Conservation (phyloP, 2,888 invertebrate species). For the Apotomis betuletana region DNA sequence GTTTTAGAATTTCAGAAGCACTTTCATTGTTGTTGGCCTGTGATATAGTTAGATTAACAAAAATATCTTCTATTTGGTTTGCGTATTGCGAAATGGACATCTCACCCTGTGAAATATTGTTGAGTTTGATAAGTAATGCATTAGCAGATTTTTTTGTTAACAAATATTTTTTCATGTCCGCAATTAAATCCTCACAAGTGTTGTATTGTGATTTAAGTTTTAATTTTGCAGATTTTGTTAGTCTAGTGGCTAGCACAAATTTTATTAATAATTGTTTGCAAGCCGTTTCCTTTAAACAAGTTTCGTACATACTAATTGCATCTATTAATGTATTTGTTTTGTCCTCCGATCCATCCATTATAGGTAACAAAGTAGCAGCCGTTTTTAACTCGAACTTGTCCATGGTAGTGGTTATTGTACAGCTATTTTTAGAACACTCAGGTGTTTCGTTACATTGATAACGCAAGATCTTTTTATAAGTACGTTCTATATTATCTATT, state of each 20-base stretch:
- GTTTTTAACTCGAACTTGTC: constrained; percentile 15
- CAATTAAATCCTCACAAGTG: background rate
- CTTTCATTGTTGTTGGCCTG: constrained; percentile 22
- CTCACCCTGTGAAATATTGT: constrained; percentile 1
- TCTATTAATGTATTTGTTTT: constrained; percentile 7
- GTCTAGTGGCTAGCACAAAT: constrained; percentile 1
- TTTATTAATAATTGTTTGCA: background rate
- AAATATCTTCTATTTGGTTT: constrained; percentile 24
- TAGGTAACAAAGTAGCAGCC: constrained; percentile 1
- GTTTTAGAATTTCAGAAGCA: constrained; percentile 32
- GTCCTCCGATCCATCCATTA: constrained; percentile 5
- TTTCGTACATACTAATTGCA: constrained; percentile 9
- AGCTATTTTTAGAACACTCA: background rate
- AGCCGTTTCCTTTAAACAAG: background rate
- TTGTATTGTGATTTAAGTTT: constrained; percentile 10
- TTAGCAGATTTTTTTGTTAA: background rate
- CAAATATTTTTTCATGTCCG: constrained; percentile 1
- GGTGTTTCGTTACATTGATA: constrained; percentile 4
- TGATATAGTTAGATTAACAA: constrained; percentile 33
- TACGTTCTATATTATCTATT: constrained; percentile 4
- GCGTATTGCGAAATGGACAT: constrained; percentile 22
- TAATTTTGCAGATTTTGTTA: constrained; percentile 6
- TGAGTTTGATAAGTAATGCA: background rate
- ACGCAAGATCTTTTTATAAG: background rate
- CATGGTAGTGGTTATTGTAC: constrained; percentile 11